Evolutionary conservation across 2,113 vertebrate genomes (phyloP).

Genomic region (Oenanthe oenanthe): DNA sequence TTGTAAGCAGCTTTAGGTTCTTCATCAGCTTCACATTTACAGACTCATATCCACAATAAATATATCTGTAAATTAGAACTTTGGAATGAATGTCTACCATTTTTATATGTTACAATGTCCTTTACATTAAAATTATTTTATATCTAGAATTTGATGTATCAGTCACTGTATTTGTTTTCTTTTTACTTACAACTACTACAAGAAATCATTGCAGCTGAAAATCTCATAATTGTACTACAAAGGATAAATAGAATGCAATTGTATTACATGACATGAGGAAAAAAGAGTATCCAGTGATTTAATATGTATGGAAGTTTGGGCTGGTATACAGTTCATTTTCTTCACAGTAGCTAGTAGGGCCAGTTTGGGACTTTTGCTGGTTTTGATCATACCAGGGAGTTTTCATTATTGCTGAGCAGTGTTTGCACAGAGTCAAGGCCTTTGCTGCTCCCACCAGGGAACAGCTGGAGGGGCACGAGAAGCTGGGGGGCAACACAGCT

Average conservation of each 20-base stretch:
- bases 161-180: background rate
- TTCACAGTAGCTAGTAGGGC: background rate
- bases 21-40: background rate
- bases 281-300: background rate
- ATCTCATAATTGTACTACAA: background rate
- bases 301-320: background rate
- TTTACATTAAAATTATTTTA: background rate
- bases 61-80: background rate
- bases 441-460: background rate
- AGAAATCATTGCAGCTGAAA: background rate
- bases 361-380: background rate
- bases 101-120: background rate
- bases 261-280: background rate
- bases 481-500: background rate
- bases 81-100: background rate
- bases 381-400: background rate
- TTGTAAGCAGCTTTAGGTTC: background rate
- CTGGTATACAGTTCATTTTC: background rate
- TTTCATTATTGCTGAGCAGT: background rate
- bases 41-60: background rate
- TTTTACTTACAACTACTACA: background rate
- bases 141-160: background rate
- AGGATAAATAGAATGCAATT: background rate
- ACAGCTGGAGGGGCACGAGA: rapidly evolving
- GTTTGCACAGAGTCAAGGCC: background rate